Evolutionary conservation across 2,113 vertebrate genomes (phyloP).

Genomic region (Halichoeres trimaculatus): DNA sequence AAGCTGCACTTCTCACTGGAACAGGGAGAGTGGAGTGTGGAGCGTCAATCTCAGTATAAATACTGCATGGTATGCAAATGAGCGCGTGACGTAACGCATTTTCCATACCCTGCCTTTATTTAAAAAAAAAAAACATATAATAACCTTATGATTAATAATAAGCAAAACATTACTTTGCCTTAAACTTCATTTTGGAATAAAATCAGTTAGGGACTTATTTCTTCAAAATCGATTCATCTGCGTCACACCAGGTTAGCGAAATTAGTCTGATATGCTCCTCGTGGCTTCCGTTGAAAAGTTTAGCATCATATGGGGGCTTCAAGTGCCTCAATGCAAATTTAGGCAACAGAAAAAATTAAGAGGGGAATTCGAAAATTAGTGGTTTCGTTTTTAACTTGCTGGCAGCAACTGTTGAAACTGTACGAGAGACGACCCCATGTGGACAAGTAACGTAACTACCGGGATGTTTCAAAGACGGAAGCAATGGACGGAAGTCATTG

Average conservation of each 20-base stretch:
- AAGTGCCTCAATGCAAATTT: not conserved
- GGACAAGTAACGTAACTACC: constrained; percentile 37
- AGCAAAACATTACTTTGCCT: too few relatives aligned
- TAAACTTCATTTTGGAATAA: too few relatives aligned
- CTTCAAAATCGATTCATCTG: not conserved
- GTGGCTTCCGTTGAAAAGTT: too few relatives aligned
- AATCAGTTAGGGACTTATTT: too few relatives aligned
- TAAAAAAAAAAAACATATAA: not conserved
- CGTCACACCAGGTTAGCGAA: constrained; percentile 8
- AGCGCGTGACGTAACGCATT: constrained; percentile 32
- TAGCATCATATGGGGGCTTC: too few relatives aligned
- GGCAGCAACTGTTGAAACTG: not conserved
- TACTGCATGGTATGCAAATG: constrained; percentile 78
- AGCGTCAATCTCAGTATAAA: constrained; percentile 36
- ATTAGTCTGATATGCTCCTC: not conserved
- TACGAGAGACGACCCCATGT: constrained; percentile 51
- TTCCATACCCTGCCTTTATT: not conserved
- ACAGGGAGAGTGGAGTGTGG: not conserved
- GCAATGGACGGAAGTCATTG: not conserved
- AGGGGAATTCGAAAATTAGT: not conserved
- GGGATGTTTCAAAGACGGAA: not conserved
- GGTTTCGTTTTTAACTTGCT: not conserved
- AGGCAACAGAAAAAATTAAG: not conserved
- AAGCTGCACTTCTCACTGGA: fast-evolving
- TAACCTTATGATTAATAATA: fast-evolving